Evolutionary conservation across 2,113 vertebrate genomes (phyloP), one percentile per base, ranked within the genome.

Genomic region (Odocoileus virginianus): DNA sequence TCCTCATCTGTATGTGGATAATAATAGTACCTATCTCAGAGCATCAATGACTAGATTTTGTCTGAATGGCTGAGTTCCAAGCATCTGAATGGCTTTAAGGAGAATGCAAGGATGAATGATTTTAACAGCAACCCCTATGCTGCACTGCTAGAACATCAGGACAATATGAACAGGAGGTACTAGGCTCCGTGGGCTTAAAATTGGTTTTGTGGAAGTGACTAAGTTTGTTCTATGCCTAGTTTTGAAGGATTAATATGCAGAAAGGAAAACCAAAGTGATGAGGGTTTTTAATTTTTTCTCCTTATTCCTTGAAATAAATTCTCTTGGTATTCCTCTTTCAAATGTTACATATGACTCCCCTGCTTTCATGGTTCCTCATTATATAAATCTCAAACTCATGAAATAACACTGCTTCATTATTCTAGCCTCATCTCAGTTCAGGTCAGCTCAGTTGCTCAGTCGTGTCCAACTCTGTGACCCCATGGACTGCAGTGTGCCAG

Each of bases 201-300:
- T 30, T 67, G 71, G 60, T 57, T 97, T 87, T 93, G 54, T 43
- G n/a, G 76, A 89, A 40, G 5, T 64, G 81, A 12, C 58, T 84
- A 45, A 76, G 87, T 95, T 92, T 84, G 27, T 78, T 96, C 55
- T 52, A 83, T 30, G 85, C 28, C 74, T 83, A 91, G 23, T 94
- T 90, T 40, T 90, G n/a, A 96, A 95, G 30, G 25, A 92, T 52
- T 94, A 93, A 82, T 89, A 86, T 52, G 47, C 52, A 92, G 61
- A 97, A 95, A 95, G 40, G 12, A 91, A 92, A 16, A 94, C 2
- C 23, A 23, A 92, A 87, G 27, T 79, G 14, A 74, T 7, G 30
- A n/a, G 50, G 2, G 1, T 17, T 50, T 67, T 88, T 16, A 23
- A 71, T 61, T 54, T 84, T 36, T 61, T 30, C 4, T 50, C 7